phyloP scores from a whole-genome alignment of 1,140 invertebrate species.

The Riptortus pedestris region DNA sequence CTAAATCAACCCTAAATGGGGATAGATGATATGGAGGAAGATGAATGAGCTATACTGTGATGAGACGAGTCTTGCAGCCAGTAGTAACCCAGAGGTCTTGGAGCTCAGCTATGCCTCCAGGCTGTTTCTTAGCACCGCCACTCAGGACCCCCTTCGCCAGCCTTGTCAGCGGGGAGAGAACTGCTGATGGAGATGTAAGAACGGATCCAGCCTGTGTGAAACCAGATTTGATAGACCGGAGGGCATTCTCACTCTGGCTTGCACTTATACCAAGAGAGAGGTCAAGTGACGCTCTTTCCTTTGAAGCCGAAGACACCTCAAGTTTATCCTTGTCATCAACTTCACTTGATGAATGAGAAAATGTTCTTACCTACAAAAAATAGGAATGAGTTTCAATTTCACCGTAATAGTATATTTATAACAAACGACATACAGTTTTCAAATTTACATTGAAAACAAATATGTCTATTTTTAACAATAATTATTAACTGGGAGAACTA shows the following conservation, averaged over 20 bases:
- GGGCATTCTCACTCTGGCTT: constrained; percentile 66
- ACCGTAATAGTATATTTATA: constrained; percentile 41
- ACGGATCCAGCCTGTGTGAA: constrained; percentile 34
- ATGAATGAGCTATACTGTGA: not conserved
- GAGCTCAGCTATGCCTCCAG: not conserved
- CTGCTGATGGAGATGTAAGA: constrained; percentile 53
- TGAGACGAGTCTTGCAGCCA: constrained; percentile 1
- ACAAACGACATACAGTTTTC: no score
- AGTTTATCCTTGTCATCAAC: constrained; percentile 38
- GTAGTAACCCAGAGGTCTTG: not conserved
- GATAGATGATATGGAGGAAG: no score
- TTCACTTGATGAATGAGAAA: constrained; percentile 53
- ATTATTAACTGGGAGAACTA: no score
- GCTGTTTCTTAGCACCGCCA: not conserved
- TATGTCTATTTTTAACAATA: no score
- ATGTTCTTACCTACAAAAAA: constrained; percentile 30
- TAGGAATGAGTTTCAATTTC: not conserved
- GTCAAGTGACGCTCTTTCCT: not conserved
- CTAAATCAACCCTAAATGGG: no score
- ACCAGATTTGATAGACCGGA: constrained; percentile 51
- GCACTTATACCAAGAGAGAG: constrained; percentile 49
- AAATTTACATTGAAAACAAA: no score
- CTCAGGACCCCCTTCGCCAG: constrained; percentile 64
- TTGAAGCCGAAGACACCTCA: not conserved
- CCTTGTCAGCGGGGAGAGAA: constrained; percentile 66